Base-by-base conservation (phyloP, 2,888 invertebrate species). In the Leistus spinibarbis region DNA sequence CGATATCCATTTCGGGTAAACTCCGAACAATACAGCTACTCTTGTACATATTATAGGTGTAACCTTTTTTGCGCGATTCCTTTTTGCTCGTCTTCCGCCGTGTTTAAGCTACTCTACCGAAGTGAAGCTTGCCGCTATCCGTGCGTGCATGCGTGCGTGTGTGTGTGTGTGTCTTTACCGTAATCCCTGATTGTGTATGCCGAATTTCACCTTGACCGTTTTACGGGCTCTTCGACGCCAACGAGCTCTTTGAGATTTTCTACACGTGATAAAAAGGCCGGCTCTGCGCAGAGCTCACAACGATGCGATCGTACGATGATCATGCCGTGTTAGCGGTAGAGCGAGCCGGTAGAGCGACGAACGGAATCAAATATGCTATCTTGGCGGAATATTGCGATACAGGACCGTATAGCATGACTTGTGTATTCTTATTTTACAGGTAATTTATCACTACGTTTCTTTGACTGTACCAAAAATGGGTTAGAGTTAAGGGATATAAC, bases 151-250 rank as follows among this genome's bases (percentile, higher is more conserved):
- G 13, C 10, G 62, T 23, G n/a, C 24, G 10, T 20, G 13, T 10
- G 13, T 23, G 20, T 20, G 54, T 54, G 54, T 54, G 9, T 54
- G 67, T 53, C 27, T 69, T 69, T 69, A 54, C 24, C 40, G 13
- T 60, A 69, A 69, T 69, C 69, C 60, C 69, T 69, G 69, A 69
- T 69, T 69, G 69, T 27, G 69, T 69, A 69, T 69, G 69, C 40
- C 17, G 27, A 60, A 60, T 60, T 57, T 60, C 60, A 69, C 69
- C 60, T 60, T 69, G 69, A 69, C 69, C 69, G 60, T 23, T 62
- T 60, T 69, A 69, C 60, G 13, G 69, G 22, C 19, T 60, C 57
- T 57, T 60, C 17, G 19, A 19, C 23, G n/a, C 54, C 19, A 23
- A 40, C 69, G 20, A 60, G 40, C 40, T 17, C 20, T 60, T 60